Conservation (phyloP, 2,888 invertebrate genomes). For the Coelopa pilipes region DNA sequence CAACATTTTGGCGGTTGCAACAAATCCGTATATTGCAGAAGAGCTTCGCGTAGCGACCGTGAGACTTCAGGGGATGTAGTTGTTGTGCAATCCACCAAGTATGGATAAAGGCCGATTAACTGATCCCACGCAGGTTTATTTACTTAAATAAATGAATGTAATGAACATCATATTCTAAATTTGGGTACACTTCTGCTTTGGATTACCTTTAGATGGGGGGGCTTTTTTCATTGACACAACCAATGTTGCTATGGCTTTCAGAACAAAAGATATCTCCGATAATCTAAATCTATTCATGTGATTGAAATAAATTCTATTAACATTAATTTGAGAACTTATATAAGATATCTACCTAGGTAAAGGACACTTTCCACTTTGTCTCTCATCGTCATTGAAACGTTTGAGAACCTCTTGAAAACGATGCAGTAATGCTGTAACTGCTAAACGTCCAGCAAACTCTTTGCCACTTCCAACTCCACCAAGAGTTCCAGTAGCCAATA, state of each 20-base stretch:
- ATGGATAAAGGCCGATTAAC: conserved; percentile 89
- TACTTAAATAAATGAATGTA: conserved; percentile 69
- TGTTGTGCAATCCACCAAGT: conserved; percentile 86
- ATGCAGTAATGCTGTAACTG: conserved; percentile 91
- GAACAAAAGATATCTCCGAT: conserved; percentile 94
- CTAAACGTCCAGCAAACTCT: conserved; percentile 78
- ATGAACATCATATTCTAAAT: background rate
- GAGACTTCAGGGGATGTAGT: conserved; percentile 84
- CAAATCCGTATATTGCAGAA: conserved; percentile 88
- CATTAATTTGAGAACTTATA: background rate
- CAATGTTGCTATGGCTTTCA: conserved; percentile 93
- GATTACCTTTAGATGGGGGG: conserved; percentile 80
- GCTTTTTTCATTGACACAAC: conserved; percentile 93
- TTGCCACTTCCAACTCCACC: conserved; percentile 63
- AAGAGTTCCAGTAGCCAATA: conserved; percentile 38
- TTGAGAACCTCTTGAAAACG: conserved; percentile 92
- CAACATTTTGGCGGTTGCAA: conserved; percentile 72
- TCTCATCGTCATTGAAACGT: conserved; percentile 86
- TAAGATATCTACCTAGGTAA: conserved; percentile 74
- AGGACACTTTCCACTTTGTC: conserved; percentile 85
- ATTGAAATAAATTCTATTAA: background rate
- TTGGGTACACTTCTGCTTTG: background rate
- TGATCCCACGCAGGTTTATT: conserved; percentile 93
- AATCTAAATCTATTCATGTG: conserved; percentile 78
- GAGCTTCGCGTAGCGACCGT: conserved; percentile 82